Conservation (phyloP, 2,797 vertebrate genomes). For the Crocidura indochinensis region DNA sequence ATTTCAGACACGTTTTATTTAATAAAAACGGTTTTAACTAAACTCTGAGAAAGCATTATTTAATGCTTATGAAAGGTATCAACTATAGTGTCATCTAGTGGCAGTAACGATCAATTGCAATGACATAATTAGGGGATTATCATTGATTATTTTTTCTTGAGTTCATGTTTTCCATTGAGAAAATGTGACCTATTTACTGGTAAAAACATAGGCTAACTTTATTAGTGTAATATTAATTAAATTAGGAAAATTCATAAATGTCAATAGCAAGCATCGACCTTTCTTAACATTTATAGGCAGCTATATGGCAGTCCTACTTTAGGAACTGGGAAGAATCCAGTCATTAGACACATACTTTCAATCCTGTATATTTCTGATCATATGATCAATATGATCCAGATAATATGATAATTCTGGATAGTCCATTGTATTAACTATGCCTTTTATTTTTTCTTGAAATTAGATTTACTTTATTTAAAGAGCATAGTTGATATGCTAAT, state of each 20-base stretch:
- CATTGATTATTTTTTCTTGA: slow-evolving; percentile 13
- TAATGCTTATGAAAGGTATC: background rate
- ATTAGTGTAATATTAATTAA: too few relatives aligned
- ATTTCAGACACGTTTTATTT: background rate
- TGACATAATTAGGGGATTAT: background rate
- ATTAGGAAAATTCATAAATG: background rate
- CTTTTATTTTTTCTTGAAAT: background rate
- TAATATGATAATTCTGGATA: too few relatives aligned
- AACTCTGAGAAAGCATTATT: background rate
- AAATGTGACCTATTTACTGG: background rate
- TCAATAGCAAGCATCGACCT: background rate
- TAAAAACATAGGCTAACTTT: background rate
- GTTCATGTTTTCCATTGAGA: slow-evolving; percentile 20
- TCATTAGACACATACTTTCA: too few relatives aligned
- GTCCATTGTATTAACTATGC: background rate
- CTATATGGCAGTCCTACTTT: background rate
- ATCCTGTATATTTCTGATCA: too few relatives aligned
- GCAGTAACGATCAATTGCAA: background rate
- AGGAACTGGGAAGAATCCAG: background rate
- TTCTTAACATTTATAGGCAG: background rate
- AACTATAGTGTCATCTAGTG: slow-evolving; percentile 74
- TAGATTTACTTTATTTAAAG: too few relatives aligned
- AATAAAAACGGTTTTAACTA: slow-evolving; percentile 2
- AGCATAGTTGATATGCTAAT: too few relatives aligned
- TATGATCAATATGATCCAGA: too few relatives aligned